phyloP scores from a whole-genome alignment of 2,888 invertebrate genomes.

The Lepidocyrtoides sp. region DNA sequence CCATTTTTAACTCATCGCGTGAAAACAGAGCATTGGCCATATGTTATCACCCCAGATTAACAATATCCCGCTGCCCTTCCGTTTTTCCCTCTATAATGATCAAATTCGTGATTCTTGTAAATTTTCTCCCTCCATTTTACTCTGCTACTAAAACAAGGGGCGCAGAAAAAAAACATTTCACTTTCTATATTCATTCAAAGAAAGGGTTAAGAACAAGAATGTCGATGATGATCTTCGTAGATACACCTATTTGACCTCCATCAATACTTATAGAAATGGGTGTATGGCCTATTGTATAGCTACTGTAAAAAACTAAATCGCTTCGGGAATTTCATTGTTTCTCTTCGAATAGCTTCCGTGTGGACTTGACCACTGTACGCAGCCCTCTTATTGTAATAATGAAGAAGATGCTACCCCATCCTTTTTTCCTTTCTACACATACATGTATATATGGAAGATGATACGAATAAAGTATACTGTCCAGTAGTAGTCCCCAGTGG shows the following conservation, averaged over 20 bases:
- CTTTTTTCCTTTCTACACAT: no score
- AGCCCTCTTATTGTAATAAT: not conserved
- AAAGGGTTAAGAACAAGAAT: conserved; percentile 57
- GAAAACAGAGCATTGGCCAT: conserved; percentile 67
- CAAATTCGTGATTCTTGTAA: conserved; percentile 53
- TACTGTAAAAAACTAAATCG: conserved; percentile 61
- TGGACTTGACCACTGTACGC: not conserved
- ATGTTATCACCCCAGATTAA: conserved; percentile 78
- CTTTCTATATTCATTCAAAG: not conserved
- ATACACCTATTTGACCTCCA: not conserved
- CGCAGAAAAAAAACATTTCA: not conserved
- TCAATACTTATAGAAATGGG: not conserved
- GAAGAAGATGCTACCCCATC: conserved; percentile 13
- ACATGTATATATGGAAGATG: not conserved
- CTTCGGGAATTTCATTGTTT: conserved; percentile 54
- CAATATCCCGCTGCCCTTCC: conserved; percentile 70
- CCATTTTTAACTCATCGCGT: conserved; percentile 70
- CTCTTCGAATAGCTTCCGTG: not conserved
- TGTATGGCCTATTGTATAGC: not conserved
- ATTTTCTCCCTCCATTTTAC: conserved; percentile 26
- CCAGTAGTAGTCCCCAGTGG: conserved; percentile 47
- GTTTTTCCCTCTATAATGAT: not conserved
- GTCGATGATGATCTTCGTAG: conserved; percentile 44
- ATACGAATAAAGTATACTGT: not conserved
- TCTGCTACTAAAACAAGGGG: not conserved